Evolutionary conservation across 1,140 invertebrate species (phyloP).

Genomic region (Saccostrea cuccullata): DNA sequence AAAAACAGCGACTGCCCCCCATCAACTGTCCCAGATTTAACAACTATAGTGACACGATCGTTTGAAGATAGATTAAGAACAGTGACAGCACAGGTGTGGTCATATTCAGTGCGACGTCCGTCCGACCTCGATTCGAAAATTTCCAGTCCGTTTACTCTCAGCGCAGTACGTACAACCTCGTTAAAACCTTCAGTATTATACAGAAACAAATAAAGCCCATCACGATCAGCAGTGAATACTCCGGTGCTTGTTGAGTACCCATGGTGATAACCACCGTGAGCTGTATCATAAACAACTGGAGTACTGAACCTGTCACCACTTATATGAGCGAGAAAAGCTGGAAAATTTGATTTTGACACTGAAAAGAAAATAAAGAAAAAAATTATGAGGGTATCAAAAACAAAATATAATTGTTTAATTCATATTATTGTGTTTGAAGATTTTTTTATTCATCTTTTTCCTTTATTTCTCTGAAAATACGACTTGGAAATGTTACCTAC

Average conservation of each 20-base stretch:
- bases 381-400: no score
- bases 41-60: neutral
- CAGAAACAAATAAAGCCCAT: neutral
- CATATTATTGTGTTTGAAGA: no score
- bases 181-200: neutral
- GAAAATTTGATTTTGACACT: neutral
- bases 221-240: neutral
- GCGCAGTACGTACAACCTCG: neutral
- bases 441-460: no score
- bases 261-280: neutral
- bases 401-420: no score
- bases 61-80: neutral
- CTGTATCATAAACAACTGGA: neutral
- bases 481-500: no score
- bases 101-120: neutral
- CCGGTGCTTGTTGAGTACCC: neutral
- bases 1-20: neutral
- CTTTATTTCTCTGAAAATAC: no score
- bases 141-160: neutral
- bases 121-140: neutral
- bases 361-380: neutral
- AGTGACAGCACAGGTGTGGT: neutral
- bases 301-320: neutral
- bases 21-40: conserved; percentile 1
- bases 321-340: neutral